Conservation (phyloP, 2,888 invertebrate species). For the Synergus gifuensis region DNA sequence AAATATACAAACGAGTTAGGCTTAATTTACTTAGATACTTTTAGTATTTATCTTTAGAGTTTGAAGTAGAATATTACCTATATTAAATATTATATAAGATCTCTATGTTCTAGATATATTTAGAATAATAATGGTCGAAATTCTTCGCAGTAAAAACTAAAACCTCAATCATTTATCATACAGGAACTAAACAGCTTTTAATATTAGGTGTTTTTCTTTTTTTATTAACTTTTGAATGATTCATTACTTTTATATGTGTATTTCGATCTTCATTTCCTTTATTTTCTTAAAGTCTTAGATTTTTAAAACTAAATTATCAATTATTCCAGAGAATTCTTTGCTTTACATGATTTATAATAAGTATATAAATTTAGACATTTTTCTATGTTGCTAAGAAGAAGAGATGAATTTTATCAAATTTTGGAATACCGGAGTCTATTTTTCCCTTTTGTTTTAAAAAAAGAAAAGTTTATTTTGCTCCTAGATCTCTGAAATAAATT, state of each 20-base stretch:
- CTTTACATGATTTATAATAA: not conserved
- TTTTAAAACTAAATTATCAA: not conserved
- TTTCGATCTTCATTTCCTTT: conserved; percentile 38
- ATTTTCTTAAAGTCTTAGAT: not conserved
- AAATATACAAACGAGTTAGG: conserved; percentile 16
- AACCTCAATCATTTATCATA: not conserved
- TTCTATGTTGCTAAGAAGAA: not conserved
- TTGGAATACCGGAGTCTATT: not conserved
- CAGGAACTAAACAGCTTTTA: conserved; percentile 3
- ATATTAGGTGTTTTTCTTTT: not conserved
- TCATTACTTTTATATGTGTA: conserved; percentile 25
- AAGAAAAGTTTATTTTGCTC: too few relatives aligned
- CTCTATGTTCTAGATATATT: conserved; percentile 31
- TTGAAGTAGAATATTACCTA: not conserved
- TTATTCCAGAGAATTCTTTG: not conserved
- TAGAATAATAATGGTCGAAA: conserved; percentile 8
- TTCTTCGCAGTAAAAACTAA: not conserved
- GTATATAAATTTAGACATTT: not conserved
- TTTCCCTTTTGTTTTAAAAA: too few relatives aligned
- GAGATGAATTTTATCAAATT: not conserved
- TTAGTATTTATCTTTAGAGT: conserved; percentile 35
- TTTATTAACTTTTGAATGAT: conserved; percentile 3
- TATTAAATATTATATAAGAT: conserved; percentile 30
- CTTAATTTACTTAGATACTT: conserved; percentile 28
- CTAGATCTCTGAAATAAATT: too few relatives aligned